phyloP scores from a whole-genome alignment of 2,113 vertebrate genomes.

The Scatophagus argus region DNA sequence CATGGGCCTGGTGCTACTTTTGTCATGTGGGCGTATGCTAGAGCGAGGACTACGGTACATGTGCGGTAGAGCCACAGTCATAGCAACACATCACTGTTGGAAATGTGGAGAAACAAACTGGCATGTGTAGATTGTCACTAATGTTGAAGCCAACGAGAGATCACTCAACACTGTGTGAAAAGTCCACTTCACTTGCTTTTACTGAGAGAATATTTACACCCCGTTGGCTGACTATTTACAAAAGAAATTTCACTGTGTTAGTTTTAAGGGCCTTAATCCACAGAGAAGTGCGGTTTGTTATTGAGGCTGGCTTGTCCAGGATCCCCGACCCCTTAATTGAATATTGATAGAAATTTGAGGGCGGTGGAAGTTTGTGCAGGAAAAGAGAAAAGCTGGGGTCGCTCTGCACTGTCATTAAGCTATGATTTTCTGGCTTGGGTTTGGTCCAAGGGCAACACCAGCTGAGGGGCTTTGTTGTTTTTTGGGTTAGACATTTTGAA shows the following conservation, averaged over 20 bases:
- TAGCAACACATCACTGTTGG: constrained; percentile 18
- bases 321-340: constrained; percentile 56
- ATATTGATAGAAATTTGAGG: constrained; percentile 70
- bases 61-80: neutral
- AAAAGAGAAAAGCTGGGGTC: constrained; percentile 47
- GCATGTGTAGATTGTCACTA: neutral
- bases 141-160: neutral
- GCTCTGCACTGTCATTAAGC: constrained; percentile 34
- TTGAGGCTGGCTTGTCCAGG: constrained; percentile 33
- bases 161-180: constrained; percentile 11
- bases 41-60: neutral
- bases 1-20: neutral
- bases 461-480: constrained; percentile 63
- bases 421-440: constrained; percentile 61
- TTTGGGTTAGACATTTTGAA: constrained; percentile 56
- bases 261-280: constrained; percentile 49
- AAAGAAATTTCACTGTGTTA: constrained; percentile 45
- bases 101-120: neutral
- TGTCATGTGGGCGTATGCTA: neutral
- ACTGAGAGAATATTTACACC: constrained; percentile 8
- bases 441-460: constrained; percentile 56
- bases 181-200: constrained; percentile 5
- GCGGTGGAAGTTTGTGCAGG: constrained; percentile 39
- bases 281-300: constrained; percentile 58
- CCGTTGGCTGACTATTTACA: constrained; percentile 49